Conservation (phyloP, 1,140 invertebrate species). For the Bombyx mori region DNA sequence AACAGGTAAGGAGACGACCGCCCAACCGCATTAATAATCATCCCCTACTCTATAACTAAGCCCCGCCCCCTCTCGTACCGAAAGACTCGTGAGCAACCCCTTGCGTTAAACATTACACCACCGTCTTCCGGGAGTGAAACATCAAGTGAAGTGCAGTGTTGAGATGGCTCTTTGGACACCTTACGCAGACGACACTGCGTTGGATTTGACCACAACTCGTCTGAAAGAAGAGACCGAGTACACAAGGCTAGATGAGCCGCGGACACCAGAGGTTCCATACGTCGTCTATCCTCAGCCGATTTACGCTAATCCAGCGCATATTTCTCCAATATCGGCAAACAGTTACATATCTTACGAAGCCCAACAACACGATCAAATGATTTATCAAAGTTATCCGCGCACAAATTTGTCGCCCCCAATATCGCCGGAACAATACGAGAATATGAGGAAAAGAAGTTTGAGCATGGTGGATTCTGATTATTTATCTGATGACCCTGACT, state of each 20-base stretch:
- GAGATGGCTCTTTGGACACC: slow-evolving; percentile 33
- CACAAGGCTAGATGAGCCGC: background rate
- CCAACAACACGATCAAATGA: slow-evolving; percentile 2
- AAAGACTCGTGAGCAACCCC: slow-evolving; percentile 6
- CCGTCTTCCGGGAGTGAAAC: background rate
- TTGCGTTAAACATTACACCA: slow-evolving; percentile 1
- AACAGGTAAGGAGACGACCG: background rate
- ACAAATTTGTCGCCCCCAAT: slow-evolving; percentile 22
- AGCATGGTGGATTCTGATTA: slow-evolving; percentile 25
- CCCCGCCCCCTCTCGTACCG: slow-evolving; percentile 2
- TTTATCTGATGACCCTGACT: slow-evolving; percentile 71
- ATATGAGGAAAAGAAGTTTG: slow-evolving; percentile 10
- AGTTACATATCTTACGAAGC: slow-evolving; percentile 16
- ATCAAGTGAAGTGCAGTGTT: background rate
- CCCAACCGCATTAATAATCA: background rate
- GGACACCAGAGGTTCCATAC: background rate
- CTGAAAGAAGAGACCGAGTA: slow-evolving; percentile 2
- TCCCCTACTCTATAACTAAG: background rate
- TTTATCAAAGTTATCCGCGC: background rate
- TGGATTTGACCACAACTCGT: slow-evolving; percentile 28
- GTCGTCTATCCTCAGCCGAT: slow-evolving; percentile 14
- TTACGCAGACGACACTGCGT: slow-evolving; percentile 31
- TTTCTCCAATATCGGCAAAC: slow-evolving; percentile 24
- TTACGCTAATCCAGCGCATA: slow-evolving; percentile 20
- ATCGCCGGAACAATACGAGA: slow-evolving; percentile 16